Evolutionary conservation across 2,888 invertebrate species (phyloP).

Genomic region (Drosophila neutralis): DNA sequence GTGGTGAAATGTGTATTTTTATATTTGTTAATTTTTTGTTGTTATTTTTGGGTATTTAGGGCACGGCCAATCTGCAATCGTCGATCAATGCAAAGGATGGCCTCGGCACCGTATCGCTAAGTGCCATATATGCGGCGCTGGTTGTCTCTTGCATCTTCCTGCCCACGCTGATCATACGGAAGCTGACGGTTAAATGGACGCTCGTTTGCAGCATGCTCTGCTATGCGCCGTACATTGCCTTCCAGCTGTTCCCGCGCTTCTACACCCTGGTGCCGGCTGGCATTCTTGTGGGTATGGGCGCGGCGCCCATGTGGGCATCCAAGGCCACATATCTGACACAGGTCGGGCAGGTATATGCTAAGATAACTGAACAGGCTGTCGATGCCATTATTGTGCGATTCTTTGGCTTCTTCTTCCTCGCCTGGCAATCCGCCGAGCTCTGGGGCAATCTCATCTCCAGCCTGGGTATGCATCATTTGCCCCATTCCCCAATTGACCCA

Average conservation of each 20-base stretch:
- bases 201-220: conserved; percentile 95
- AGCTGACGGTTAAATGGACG: conserved; percentile 98
- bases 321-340: conserved; percentile 98
- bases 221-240: conserved; percentile 97
- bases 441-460: conserved; percentile 99
- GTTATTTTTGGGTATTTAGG: conserved; percentile 85
- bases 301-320: conserved; percentile 99
- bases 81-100: conserved; percentile 96
- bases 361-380: conserved; percentile 93
- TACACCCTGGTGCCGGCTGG: conserved; percentile 97
- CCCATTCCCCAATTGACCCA: neutral
- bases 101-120: conserved; percentile 94
- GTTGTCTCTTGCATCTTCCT: conserved; percentile 98
- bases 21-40: neutral
- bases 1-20: neutral
- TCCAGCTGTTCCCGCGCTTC: conserved; percentile 96
- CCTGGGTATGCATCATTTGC: conserved; percentile 84
- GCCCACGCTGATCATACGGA: conserved; percentile 95
- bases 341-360: conserved; percentile 95
- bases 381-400: conserved; percentile 97
- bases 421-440: conserved; percentile 98
- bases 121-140: conserved; percentile 96
- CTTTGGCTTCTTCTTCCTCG: conserved; percentile 99
- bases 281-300: conserved; percentile 96
- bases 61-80: conserved; percentile 96